These are phyloP conservation scores for Molossus molossus DNA, from an alignment of 2,797 vertebrate species.

Conservation along the genomic window DNA sequence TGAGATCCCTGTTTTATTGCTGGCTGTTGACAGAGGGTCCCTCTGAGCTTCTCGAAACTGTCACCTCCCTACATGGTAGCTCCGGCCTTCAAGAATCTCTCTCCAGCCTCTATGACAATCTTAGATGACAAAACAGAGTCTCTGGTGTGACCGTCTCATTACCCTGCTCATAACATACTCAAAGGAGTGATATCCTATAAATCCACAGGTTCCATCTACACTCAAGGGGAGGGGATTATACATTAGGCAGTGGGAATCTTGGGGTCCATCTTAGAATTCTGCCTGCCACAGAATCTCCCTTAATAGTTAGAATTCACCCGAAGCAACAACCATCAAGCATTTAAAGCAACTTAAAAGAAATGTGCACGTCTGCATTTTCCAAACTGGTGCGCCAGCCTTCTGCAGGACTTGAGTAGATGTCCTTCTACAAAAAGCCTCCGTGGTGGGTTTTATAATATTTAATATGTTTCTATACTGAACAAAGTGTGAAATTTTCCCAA, in stretches of 20 bases:
- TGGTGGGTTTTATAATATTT: neutral
- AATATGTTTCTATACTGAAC: neutral
- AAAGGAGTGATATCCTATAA: neutral
- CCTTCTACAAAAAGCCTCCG: neutral
- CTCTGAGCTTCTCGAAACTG: neutral
- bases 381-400: neutral
- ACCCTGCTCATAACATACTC: neutral
- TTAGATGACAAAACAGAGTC: neutral
- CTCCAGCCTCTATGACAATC: neutral
- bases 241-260: neutral
- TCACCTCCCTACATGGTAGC: neutral
- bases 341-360: slow-evolving; percentile 1
- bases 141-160: neutral
- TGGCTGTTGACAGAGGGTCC: neutral
- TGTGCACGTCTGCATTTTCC: neutral
- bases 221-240: neutral
- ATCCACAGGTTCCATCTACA: neutral
- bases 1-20: neutral
- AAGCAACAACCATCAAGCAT: neutral
- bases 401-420: neutral
- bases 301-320: neutral
- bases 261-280: neutral
- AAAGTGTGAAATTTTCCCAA: neutral
- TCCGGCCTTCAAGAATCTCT: neutral
- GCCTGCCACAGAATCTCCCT: neutral